Percentiles rank a stretch among this genome's conserved stretches.
Evolutionary conservation across 2,113 vertebrate genomes (phyloP).

Genomic region (Hassar affinis): DNA sequence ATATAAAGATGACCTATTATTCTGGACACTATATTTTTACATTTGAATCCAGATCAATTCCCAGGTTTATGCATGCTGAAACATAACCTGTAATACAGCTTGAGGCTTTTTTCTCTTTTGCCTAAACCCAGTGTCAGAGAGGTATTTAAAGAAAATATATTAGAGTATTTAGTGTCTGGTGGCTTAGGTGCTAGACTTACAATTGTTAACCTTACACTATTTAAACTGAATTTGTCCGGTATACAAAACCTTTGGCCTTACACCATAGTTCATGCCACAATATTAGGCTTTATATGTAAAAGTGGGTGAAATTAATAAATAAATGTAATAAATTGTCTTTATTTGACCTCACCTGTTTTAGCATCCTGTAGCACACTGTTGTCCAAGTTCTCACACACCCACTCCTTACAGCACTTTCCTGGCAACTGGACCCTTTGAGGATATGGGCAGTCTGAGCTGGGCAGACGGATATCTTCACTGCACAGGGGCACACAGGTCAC

Average conservation of each 20-base stretch:
- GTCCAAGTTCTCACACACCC: conserved; percentile 83
- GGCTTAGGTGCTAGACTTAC: not conserved
- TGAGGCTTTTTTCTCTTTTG: no score
- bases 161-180: no score
- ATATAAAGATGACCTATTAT: not conserved
- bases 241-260: not conserved
- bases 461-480: conserved; percentile 74
- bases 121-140: no score
- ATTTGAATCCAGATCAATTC: no score
- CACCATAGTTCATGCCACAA: not conserved
- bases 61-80: no score
- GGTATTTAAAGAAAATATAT: no score
- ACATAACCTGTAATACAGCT: no score
- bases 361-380: conserved; percentile 70
- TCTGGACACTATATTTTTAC: no score
- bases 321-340: not conserved
- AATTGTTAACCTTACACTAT: not conserved
- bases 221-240: not conserved
- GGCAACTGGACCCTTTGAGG: conserved; percentile 77
- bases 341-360: conserved; percentile 68
- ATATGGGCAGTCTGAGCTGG: conserved; percentile 81
- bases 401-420: conserved; percentile 89
- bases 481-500: conserved; percentile 82
- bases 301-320: no score
- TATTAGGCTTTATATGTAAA: not conserved